Conservation (phyloP, 2,888 invertebrate species). For the Scelioninae gen. 1 region DNA sequence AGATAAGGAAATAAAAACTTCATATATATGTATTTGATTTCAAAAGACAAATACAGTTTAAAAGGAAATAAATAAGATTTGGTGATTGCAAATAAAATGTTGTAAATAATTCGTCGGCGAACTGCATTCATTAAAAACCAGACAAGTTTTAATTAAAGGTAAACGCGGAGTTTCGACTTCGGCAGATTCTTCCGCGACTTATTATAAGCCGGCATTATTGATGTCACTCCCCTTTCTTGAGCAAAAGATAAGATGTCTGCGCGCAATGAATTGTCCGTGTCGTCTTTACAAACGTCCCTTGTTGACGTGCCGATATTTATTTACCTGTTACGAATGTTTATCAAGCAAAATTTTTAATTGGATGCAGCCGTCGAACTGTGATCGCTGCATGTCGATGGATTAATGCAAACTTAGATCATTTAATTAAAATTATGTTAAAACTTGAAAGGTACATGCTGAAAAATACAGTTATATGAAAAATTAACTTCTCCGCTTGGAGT, state of each 20-base stretch:
- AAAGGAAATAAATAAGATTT: not conserved
- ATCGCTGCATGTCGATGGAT: not conserved
- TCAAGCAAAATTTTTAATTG: constrained; percentile 15
- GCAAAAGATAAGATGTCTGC: constrained; percentile 33
- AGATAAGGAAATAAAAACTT: not conserved
- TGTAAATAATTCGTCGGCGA: constrained; percentile 21
- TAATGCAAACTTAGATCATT: constrained; percentile 7
- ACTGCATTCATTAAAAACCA: constrained; percentile 20
- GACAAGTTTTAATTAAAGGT: constrained; percentile 38
- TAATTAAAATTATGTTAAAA: not conserved
- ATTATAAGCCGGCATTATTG: constrained; percentile 42
- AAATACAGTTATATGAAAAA: too few species aligned
- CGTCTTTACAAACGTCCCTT: constrained; percentile 13
- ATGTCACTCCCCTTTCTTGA: constrained; percentile 29
- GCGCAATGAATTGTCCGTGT: constrained; percentile 21
- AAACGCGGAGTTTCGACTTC: constrained; percentile 29
- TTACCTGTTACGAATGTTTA: constrained; percentile 22
- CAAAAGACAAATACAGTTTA: not conserved
- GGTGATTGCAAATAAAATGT: constrained; percentile 7
- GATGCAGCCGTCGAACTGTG: not conserved
- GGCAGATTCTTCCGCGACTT: constrained; percentile 23
- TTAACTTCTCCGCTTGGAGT: too few species aligned
- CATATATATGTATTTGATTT: too few species aligned
- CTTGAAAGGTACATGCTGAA: too few species aligned
- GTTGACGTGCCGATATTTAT: constrained; percentile 14